Conservation (phyloP, 2,888 invertebrate genomes). For the Lochmaea crataegi region DNA sequence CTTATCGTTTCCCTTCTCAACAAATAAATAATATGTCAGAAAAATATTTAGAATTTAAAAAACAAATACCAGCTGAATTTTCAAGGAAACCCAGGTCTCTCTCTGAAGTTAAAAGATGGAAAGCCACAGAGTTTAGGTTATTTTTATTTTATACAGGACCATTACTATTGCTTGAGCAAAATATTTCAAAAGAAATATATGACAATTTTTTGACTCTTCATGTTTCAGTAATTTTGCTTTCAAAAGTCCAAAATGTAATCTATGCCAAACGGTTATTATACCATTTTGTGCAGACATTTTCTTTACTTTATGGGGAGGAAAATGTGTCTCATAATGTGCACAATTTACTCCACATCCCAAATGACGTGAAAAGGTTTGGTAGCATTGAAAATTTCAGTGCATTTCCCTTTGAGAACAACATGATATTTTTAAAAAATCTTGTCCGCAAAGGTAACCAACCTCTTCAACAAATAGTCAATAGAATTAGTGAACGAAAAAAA, state of each 20-base stretch:
- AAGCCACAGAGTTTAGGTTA: conserved; percentile 29
- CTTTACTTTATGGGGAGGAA: conserved; percentile 16
- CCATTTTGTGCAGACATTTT: conserved; percentile 22
- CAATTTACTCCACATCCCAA: conserved; percentile 17
- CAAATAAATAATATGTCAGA: background rate
- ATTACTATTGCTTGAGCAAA: conserved; percentile 13
- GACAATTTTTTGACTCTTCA: conserved; percentile 19
- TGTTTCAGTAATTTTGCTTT: conserved; percentile 17
- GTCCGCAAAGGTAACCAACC: conserved; percentile 22
- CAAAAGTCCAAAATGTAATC: conserved; percentile 5
- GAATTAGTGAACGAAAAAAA: conserved; percentile 24
- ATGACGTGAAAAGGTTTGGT: conserved; percentile 24
- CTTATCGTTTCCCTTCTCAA: too few species aligned
- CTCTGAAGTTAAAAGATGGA: conserved; percentile 23
- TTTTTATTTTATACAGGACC: conserved; percentile 31
- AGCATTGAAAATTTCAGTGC: conserved; percentile 22
- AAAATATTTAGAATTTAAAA: background rate
- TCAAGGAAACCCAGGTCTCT: conserved; percentile 19
- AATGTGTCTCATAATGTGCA: conserved; percentile 28
- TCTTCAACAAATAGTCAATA: conserved; percentile 24
- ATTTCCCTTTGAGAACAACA: too few species aligned
- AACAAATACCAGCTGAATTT: conserved; percentile 20
- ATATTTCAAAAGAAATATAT: conserved; percentile 11
- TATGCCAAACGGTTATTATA: conserved; percentile 11
- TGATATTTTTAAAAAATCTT: conserved; percentile 24